phyloP scores from a whole-genome alignment of 1,140 invertebrate genomes.

The Littorina saxatilis region DNA sequence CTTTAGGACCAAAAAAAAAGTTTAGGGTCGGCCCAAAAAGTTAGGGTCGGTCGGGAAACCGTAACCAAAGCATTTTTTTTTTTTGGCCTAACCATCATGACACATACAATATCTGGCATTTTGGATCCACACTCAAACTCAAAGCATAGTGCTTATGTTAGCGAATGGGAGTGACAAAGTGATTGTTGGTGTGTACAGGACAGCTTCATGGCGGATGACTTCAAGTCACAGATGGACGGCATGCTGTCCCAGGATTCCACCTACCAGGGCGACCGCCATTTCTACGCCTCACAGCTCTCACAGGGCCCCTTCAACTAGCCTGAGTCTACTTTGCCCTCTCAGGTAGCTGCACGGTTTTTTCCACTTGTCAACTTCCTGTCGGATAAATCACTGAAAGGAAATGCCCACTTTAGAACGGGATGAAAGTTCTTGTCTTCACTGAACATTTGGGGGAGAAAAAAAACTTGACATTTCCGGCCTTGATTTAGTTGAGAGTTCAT shows the following conservation, averaged over 20 bases:
- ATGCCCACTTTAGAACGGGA: not conserved
- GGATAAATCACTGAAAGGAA: not conserved
- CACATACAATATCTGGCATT: too few relatives aligned
- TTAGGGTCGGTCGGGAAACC: too few relatives aligned
- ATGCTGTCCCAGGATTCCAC: constrained; percentile 96
- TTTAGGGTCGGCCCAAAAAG: too few relatives aligned
- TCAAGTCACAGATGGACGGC: constrained; percentile 95
- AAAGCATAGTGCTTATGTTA: too few relatives aligned
- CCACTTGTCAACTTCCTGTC: not conserved
- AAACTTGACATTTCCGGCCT: too few relatives aligned
- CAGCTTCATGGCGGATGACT: constrained; percentile 88
- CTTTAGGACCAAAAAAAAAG: too few relatives aligned
- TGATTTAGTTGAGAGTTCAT: too few relatives aligned
- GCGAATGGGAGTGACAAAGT: too few relatives aligned
- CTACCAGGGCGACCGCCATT: constrained; percentile 88
- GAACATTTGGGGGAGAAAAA: not conserved
- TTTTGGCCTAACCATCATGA: too few relatives aligned
- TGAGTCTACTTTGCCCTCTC: constrained; percentile 29
- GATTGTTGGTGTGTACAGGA: constrained; percentile 85
- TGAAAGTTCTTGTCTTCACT: not conserved
- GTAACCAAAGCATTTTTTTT: too few relatives aligned
- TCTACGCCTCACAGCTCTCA: constrained; percentile 80
- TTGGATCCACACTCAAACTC: too few relatives aligned
- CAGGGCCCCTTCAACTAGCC: constrained; percentile 76
- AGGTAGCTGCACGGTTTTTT: constrained; percentile 9